Base-by-base conservation (phyloP, 2,797 vertebrate genomes). In the Anguilla megastoma region DNA sequence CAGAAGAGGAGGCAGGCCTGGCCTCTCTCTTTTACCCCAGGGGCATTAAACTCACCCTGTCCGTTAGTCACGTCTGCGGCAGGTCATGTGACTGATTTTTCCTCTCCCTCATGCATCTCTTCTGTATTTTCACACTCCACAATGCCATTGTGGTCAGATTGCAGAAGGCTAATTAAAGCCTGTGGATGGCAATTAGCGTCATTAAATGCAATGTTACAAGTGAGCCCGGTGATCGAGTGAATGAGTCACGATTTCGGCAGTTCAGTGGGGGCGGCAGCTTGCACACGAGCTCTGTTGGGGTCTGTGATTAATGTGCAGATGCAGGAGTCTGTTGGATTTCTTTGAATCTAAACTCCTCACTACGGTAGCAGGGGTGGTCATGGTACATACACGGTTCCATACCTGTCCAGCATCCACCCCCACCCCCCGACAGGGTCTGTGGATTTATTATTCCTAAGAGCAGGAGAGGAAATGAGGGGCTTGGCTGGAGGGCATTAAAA, bases 401-500 rank as follows among this genome's bases (percentile, higher is more conserved):
- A 66, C 24, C 63, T 66, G 63, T 27, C 3, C 14, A 7, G 10
- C 6, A 10, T 10, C 50, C 58, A 63, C 58, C 63, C 63, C 3
- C 8, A 66, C 60, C 60, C 18, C 60, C 21, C 21, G 58, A 60
- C 60, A 24, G 41, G 71, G 18, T 27, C 9, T 30, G 14, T 36
- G 60, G 86, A 86, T 86, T 41, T 41, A 86, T 86, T 27, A 33
- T 86, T 56, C 71, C 56, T 21, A 45, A 56, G 9, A 76, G 30
- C 27, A n/a, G 9, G 10, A 27, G 16, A 33, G 50, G 56, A 79
- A 87, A 87, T 58, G n/a, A 82, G 33, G 24, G 10, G n/a, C 18
- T 16, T 7, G 52, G 16, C n/a, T 56, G 52, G 30, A 36, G 74
- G 8, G 50, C 24, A 41, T 8, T 52, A 52, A 52, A 52, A 10